phyloP scores from a whole-genome alignment of 1,140 invertebrate species.

The Sesamia nonagrioides region DNA sequence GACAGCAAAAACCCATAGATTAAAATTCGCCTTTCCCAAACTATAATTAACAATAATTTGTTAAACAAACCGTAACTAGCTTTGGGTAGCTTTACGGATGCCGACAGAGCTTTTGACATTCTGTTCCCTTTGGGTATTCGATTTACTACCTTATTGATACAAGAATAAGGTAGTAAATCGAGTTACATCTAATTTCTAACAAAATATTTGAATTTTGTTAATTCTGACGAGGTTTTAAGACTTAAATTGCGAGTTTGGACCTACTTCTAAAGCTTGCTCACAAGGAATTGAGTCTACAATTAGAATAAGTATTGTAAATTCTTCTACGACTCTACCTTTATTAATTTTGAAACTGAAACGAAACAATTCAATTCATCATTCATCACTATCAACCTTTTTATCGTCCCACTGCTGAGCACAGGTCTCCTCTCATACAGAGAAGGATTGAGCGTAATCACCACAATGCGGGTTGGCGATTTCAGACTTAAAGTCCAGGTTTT shows the following conservation, averaged over 20 bases:
- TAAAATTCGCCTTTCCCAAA: conserved; percentile 42
- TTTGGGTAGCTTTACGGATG: conserved; percentile 60
- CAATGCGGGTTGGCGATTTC: too few species aligned
- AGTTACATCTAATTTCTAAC: too few species aligned
- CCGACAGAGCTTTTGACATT: conserved; percentile 64
- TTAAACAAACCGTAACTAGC: conserved; percentile 71
- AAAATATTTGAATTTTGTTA: too few species aligned
- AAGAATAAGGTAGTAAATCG: too few species aligned
- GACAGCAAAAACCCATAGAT: conserved; percentile 43
- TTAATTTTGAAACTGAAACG: not conserved
- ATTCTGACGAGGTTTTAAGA: not conserved
- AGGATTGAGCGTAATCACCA: too few species aligned
- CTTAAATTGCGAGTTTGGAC: not conserved
- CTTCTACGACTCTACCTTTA: not conserved
- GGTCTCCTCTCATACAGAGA: too few species aligned
- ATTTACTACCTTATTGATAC: conserved; percentile 37
- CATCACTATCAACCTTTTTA: too few species aligned
- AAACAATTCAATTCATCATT: too few species aligned
- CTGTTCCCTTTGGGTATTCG: conserved; percentile 15
- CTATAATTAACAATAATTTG: conserved; percentile 67
- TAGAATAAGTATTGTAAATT: not conserved
- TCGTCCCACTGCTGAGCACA: too few species aligned
- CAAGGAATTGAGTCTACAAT: not conserved
- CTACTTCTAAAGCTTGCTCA: not conserved
- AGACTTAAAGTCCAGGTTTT: too few species aligned